Evolutionary conservation across 2,797 vertebrate species (phyloP).

Genomic region (Ptychobarbus kaznakovi): DNA sequence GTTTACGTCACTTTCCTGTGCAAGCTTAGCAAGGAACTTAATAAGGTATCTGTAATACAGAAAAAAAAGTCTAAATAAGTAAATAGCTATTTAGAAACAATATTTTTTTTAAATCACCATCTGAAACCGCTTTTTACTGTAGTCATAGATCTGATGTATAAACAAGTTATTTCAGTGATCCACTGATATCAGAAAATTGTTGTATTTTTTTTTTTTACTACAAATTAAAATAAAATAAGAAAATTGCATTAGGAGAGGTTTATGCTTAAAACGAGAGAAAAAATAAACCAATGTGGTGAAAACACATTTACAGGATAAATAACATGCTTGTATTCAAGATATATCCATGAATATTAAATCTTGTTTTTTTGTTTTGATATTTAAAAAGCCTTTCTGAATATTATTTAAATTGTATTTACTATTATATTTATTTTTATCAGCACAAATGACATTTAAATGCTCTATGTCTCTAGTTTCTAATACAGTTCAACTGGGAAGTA

Average conservation of each 20-base stretch:
- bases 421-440: neutral
- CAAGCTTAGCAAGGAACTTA: slow-evolving; percentile 88
- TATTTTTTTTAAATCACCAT: neutral
- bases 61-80: neutral
- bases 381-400: too few species aligned
- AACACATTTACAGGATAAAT: neutral
- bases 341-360: neutral
- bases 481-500: neutral
- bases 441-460: neutral
- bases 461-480: neutral
- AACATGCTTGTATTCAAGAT: neutral
- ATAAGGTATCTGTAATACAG: slow-evolving; percentile 83
- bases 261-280: neutral
- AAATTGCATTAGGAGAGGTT: neutral
- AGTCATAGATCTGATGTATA: neutral
- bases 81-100: neutral
- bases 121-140: neutral
- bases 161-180: neutral
- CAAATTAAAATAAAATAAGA: neutral
- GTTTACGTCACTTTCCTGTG: slow-evolving; percentile 86
- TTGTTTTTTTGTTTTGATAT: too few species aligned
- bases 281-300: neutral
- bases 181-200: neutral
- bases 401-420: too few species aligned
- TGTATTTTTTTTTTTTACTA: neutral